A percentile compares a stretch with the other conserved stretches of the same genome.
Conservation (phyloP, 2,797 vertebrate genomes). For the Micrastur ruficollis region DNA sequence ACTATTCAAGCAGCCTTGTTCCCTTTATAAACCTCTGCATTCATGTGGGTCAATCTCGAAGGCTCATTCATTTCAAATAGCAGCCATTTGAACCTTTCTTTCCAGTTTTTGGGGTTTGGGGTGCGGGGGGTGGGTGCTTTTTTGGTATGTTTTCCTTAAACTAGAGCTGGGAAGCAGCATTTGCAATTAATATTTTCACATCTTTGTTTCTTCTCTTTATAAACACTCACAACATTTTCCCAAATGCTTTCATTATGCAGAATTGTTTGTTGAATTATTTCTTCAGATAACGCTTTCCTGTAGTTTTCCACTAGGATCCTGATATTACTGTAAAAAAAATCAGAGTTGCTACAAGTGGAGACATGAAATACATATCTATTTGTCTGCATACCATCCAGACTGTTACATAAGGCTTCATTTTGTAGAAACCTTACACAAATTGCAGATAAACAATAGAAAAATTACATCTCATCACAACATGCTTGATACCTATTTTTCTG, state of each 20-base stretch:
- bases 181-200: neutral
- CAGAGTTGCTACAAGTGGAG: neutral
- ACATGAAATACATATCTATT: neutral
- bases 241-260: neutral
- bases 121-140: accelerated
- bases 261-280: neutral
- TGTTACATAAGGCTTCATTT: neutral
- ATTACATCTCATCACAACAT: neutral
- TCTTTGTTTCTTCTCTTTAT: neutral
- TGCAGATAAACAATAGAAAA: neutral
- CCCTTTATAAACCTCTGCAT: neutral
- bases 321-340: neutral
- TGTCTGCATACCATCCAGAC: neutral
- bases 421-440: neutral
- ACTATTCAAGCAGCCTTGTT: neutral
- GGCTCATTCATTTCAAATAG: neutral
- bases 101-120: neutral
- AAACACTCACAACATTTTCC: neutral
- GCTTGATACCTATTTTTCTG: neutral
- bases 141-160: neutral
- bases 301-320: neutral
- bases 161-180: neutral
- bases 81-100: neutral
- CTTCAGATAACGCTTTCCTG: neutral
- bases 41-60: neutral